These are phyloP conservation scores for Athetis lepigone DNA, from an alignment of 2,888 invertebrate genomes.

Conservation along the genomic window DNA sequence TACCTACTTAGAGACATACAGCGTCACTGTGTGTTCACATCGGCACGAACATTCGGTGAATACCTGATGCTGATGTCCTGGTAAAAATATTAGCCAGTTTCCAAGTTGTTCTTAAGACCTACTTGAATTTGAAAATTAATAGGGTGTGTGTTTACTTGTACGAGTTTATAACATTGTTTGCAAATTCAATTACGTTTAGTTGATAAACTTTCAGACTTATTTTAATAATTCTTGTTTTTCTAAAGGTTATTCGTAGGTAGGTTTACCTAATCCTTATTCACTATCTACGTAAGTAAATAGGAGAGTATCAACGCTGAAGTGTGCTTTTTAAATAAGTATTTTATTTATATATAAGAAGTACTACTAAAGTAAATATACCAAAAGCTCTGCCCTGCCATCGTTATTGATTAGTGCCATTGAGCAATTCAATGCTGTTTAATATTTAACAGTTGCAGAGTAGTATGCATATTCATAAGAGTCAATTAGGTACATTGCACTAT, in stretches of 20 bases:
- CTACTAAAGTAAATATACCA: constrained; percentile 5
- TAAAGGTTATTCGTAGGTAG: neutral
- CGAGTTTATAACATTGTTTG: constrained; percentile 3
- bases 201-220: too few species aligned
- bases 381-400: neutral
- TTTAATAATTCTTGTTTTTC: neutral
- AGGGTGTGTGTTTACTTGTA: neutral
- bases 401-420: constrained; percentile 17
- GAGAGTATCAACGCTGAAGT: too few species aligned
- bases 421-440: constrained; percentile 23
- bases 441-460: constrained; percentile 22
- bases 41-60: neutral
- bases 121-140: constrained; percentile 8
- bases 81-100: neutral
- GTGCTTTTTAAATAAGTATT: too few species aligned
- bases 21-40: constrained; percentile 2
- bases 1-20: constrained; percentile 12
- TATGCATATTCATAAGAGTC: constrained; percentile 46
- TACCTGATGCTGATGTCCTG: neutral
- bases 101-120: neutral
- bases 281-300: neutral
- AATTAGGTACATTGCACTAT: constrained; percentile 15
- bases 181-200: neutral
- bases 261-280: neutral
- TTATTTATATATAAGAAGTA: neutral